A percentile compares a stretch with the other conserved stretches of the same genome.
phyloP scores from a whole-genome alignment of 2,797 vertebrate species.

The Poecilia picta region DNA sequence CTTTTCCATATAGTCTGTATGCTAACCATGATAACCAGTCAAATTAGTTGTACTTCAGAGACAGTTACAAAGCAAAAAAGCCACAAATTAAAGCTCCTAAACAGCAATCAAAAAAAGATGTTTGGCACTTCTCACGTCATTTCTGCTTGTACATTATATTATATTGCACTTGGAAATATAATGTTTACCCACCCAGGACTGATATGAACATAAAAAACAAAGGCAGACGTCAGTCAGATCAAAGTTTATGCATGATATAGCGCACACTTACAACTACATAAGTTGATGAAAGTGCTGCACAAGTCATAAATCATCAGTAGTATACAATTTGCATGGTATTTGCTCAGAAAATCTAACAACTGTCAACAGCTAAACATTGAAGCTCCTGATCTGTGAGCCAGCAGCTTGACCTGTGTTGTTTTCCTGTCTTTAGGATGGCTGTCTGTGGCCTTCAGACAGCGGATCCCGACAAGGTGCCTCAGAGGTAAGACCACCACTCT shows the following conservation, averaged over 20 bases:
- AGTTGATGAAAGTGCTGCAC: background rate
- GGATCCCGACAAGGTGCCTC: slow-evolving; percentile 85
- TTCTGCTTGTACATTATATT: background rate
- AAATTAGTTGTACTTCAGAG: background rate
- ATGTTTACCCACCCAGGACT: background rate
- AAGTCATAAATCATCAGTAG: background rate
- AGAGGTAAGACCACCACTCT: slow-evolving; percentile 82
- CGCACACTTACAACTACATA: background rate
- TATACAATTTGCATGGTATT: background rate
- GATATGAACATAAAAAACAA: background rate
- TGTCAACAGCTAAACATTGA: background rate
- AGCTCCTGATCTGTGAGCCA: background rate
- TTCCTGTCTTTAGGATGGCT: slow-evolving; percentile 84
- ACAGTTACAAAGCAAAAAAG: background rate
- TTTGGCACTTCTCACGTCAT: background rate
- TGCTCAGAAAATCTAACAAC: background rate
- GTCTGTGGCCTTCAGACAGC: slow-evolving; percentile 90
- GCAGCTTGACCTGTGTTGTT: slow-evolving; percentile 16
- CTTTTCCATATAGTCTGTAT: background rate
- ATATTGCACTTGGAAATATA: background rate
- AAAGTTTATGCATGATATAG: background rate
- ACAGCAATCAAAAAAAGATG: background rate
- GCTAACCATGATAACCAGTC: background rate
- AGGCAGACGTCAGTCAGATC: background rate
- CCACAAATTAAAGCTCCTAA: background rate